A percentile compares a stretch with the other conserved stretches of the same genome.
phyloP scores from a whole-genome alignment of 2,888 invertebrate genomes.

The Cheilosia impressa region DNA sequence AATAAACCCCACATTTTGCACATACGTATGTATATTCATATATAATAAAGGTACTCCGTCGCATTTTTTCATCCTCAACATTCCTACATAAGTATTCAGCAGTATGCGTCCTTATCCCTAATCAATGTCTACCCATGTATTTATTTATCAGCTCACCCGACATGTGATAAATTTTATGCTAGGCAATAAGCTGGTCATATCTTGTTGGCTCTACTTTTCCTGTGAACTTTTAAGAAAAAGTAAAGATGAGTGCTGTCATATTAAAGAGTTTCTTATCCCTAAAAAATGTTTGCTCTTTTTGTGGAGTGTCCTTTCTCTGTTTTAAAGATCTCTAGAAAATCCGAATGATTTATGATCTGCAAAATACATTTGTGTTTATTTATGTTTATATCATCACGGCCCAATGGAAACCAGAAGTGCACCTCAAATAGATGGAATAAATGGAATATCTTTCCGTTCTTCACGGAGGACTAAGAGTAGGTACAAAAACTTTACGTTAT shows the following conservation, averaged over 20 bases:
- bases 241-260: constrained; percentile 47
- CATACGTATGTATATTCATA: not conserved
- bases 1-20: constrained; percentile 12
- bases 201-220: not conserved
- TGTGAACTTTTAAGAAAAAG: constrained; percentile 31
- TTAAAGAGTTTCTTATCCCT: constrained; percentile 7
- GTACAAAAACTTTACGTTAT: not conserved
- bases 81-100: not conserved
- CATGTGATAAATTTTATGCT: constrained; percentile 34
- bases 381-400: not conserved
- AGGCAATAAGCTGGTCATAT: constrained; percentile 8
- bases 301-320: not conserved
- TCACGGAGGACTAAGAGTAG: not conserved
- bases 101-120: constrained; percentile 40
- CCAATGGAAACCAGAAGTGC: constrained; percentile 3
- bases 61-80: too few relatives aligned
- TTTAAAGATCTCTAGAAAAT: not conserved
- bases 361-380: constrained; percentile 6
- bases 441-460: too few relatives aligned
- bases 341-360: constrained; percentile 20
- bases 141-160: constrained; percentile 34
- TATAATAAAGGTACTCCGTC: too few relatives aligned
- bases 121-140: constrained; percentile 54
- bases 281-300: not conserved
- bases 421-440: constrained; percentile 22